A percentile compares a stretch with the other conserved stretches of the same genome.
phyloP scores from a whole-genome alignment of 2,888 invertebrate genomes.

The Drosophila melanocephala region DNA sequence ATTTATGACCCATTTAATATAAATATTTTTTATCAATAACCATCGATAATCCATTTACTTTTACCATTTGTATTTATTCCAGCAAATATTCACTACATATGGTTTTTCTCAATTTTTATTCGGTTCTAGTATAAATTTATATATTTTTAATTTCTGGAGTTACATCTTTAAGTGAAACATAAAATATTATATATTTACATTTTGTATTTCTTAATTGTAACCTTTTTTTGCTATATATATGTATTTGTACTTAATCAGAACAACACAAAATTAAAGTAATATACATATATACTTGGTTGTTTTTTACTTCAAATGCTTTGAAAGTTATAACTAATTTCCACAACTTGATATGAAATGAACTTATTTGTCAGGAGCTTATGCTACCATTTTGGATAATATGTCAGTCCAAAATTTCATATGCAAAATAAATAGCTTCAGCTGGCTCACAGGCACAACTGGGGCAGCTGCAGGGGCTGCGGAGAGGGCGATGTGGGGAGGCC shows the following conservation, averaged over 20 bases:
- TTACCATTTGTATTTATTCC: background rate
- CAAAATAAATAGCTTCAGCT: constrained; percentile 55
- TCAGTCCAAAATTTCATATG: constrained; percentile 50
- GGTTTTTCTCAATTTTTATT: background rate
- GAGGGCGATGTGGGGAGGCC: background rate
- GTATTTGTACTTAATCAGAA: background rate
- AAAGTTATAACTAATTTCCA: background rate
- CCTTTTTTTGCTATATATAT: background rate
- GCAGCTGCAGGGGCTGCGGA: background rate
- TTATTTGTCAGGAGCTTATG: constrained; percentile 17
- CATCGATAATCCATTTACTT: background rate
- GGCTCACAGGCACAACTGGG: constrained; percentile 1
- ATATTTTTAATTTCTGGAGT: background rate
- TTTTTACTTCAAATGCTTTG: background rate
- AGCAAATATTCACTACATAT: background rate
- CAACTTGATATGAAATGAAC: background rate
- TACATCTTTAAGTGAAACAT: too few species aligned
- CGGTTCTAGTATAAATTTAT: background rate
- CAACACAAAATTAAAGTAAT: background rate
- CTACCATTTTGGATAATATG: constrained; percentile 31
- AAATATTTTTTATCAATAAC: background rate
- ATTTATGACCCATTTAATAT: background rate
- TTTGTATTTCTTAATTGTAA: background rate
- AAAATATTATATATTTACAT: background rate
- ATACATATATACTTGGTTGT: background rate